phyloP scores from a whole-genome alignment of 30 jellyfish, hydroid and myxozoan genomes.

The Clytia hemisphaerica region DNA sequence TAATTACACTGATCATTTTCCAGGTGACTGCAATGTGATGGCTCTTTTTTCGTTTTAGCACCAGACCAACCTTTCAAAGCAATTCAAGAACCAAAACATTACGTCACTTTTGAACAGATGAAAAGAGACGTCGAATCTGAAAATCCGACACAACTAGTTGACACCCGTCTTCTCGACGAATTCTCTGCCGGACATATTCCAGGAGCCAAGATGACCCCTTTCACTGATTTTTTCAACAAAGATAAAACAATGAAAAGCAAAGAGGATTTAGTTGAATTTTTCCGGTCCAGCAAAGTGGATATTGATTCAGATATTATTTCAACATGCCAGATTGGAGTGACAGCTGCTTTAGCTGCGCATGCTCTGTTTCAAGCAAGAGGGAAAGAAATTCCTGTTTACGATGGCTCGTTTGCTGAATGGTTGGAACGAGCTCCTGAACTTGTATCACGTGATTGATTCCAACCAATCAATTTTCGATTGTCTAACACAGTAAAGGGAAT shows the following conservation, averaged over 20 bases:
- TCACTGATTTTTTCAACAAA: conserved; percentile 21
- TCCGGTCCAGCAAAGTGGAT: conserved; percentile 45
- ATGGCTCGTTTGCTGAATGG: conserved; percentile 97
- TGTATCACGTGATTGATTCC: too few relatives aligned
- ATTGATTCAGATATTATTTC: conserved; percentile 42
- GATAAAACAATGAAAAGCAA: conserved; percentile 36
- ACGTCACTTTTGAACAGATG: conserved; percentile 19
- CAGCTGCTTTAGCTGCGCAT: conserved; percentile 70
- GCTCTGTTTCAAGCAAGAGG: conserved; percentile 35
- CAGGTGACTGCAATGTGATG: too few relatives aligned
- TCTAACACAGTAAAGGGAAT: too few relatives aligned
- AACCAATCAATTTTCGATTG: too few relatives aligned
- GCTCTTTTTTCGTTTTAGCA: too few relatives aligned
- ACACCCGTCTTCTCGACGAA: conserved; percentile 58
- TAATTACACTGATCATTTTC: too few relatives aligned
- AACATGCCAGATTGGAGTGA: conserved; percentile 83
- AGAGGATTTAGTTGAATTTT: conserved; percentile 27
- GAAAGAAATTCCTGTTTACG: conserved; percentile 70
- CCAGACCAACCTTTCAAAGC: conserved; percentile 20
- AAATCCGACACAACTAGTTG: conserved; percentile 31
- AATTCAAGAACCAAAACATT: conserved; percentile 28
- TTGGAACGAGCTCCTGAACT: conserved; percentile 38
- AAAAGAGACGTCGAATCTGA: conserved; percentile 10
- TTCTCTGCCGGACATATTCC: conserved; percentile 67
- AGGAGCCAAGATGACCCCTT: conserved; percentile 36